Evolutionary conservation across 2,113 vertebrate genomes (phyloP).

Genomic region (Salvelinus fontinalis): DNA sequence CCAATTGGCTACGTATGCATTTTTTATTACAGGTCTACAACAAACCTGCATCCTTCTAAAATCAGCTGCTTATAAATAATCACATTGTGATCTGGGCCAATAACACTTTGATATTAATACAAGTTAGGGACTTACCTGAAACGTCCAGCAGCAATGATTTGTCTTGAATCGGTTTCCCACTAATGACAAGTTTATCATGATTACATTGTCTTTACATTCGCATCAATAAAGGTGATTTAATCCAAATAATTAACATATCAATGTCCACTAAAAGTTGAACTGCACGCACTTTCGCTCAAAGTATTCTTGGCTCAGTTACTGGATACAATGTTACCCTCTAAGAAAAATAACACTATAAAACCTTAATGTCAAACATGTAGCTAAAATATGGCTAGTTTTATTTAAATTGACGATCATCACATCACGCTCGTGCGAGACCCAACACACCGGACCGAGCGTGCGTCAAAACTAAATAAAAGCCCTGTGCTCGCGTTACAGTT

Average conservation of each 20-base stretch:
- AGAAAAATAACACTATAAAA: not conserved
- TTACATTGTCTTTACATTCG: slow-evolving; percentile 8
- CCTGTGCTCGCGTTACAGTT: not conserved
- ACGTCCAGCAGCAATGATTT: slow-evolving; percentile 1
- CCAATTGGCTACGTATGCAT: not conserved
- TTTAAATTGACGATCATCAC: slow-evolving; percentile 66
- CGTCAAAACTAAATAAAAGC: not conserved
- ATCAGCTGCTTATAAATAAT: not conserved
- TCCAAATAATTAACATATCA: slow-evolving; percentile 1
- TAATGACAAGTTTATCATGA: not conserved
- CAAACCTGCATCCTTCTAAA: not conserved
- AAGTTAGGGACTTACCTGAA: slow-evolving; percentile 22
- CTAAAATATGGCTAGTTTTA: slow-evolving; percentile 36
- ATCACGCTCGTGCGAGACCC: slow-evolving; percentile 9
- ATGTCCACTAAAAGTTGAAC: not conserved
- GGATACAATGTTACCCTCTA: not conserved
- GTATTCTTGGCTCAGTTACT: not conserved
- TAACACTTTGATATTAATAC: not conserved
- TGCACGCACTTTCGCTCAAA: not conserved
- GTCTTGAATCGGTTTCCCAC: slow-evolving; percentile 11
- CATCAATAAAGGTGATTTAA: slow-evolving; percentile 3
- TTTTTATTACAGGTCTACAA: not conserved
- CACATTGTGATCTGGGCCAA: not conserved
- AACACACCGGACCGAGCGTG: not conserved
- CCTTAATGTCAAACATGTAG: slow-evolving; percentile 49